A percentile compares a stretch with the other conserved stretches of the same genome.
These are phyloP conservation scores for Microtus oregoni DNA, from an alignment of 2,113 vertebrate genomes.

Conservation along the genomic window DNA sequence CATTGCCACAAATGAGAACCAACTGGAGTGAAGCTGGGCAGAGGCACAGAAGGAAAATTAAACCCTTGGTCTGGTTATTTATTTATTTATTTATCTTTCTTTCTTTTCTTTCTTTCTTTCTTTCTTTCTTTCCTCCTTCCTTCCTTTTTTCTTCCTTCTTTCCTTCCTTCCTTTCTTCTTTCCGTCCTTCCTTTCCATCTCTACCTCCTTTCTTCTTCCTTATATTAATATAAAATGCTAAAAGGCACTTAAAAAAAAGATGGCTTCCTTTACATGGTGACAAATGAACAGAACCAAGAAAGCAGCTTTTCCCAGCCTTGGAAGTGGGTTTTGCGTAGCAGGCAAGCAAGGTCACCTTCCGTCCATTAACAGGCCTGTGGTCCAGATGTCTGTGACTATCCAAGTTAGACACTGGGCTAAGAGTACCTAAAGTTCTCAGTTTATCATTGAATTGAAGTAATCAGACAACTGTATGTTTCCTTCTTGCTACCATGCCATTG, in stretches of 20 bases:
- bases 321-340: neutral
- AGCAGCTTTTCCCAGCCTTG: constrained; percentile 49
- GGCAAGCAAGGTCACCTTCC: neutral
- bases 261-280: constrained; percentile 82
- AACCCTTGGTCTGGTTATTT: neutral
- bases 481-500: neutral
- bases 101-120: neutral
- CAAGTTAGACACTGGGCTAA: neutral
- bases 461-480: neutral
- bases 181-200: neutral
- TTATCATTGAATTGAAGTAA: neutral
- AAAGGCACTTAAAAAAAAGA: constrained; percentile 65
- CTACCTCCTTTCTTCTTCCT: neutral
- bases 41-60: constrained; percentile 67
- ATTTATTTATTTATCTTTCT: neutral
- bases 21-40: constrained; percentile 81
- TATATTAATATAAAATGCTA: constrained; percentile 68
- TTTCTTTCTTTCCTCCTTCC: fast-evolving
- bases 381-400: neutral
- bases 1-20: constrained; percentile 84
- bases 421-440: neutral
- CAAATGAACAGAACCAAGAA: constrained; percentile 82
- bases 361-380: neutral
- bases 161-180: neutral
- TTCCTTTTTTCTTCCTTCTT: fast-evolving